Evolutionary conservation across 2,888 invertebrate species (phyloP).

Genomic region (Lasioglossum vierecki): DNA sequence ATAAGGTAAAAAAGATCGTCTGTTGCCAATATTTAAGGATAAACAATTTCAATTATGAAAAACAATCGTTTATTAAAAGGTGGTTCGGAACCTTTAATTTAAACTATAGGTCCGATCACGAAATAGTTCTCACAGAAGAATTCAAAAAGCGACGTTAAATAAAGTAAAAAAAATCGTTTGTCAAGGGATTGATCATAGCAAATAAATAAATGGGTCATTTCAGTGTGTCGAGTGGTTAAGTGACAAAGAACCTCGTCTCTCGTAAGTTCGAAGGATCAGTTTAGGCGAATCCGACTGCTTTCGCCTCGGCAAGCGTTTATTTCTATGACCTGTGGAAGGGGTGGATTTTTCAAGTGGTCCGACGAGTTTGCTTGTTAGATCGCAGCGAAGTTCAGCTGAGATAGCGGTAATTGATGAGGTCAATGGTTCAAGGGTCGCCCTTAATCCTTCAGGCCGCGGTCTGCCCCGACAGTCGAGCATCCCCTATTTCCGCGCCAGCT

Average conservation of each 20-base stretch:
- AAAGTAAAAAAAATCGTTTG: neutral
- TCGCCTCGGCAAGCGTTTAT: neutral
- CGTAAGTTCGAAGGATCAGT: neutral
- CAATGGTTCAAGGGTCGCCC: neutral
- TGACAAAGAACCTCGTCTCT: neutral
- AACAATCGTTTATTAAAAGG: too few species aligned
- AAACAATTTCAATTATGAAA: too few species aligned
- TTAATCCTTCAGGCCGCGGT: neutral
- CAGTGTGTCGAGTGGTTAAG: neutral
- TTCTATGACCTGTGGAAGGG: neutral
- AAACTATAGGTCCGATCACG: too few species aligned
- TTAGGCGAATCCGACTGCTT: neutral
- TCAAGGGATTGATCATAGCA: neutral
- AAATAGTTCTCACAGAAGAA: too few species aligned
- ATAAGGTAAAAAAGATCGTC: too few species aligned
- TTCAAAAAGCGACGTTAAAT: too few species aligned
- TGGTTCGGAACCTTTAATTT: too few species aligned
- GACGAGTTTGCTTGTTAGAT: neutral
- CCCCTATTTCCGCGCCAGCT: neutral
- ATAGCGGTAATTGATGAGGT: constrained; percentile 8
- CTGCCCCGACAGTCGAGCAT: neutral
- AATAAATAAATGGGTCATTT: neutral
- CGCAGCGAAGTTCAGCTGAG: neutral
- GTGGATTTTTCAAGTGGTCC: neutral
- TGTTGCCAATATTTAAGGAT: too few species aligned